Evolutionary conservation across 1,140 invertebrate species (phyloP).

Genomic region (Agraylea sexmaculata): DNA sequence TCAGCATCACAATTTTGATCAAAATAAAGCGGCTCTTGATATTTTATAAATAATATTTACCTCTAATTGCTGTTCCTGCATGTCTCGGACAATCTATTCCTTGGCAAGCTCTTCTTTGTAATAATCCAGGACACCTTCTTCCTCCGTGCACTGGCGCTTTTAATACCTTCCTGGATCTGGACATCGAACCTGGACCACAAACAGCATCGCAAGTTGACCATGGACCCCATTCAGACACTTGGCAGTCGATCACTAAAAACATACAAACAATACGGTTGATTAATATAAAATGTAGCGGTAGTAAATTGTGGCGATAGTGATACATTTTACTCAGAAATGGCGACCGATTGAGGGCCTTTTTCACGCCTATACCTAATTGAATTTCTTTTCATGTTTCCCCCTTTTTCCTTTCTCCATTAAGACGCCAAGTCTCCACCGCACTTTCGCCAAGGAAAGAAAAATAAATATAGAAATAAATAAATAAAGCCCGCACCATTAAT

Average conservation of each 20-base stretch:
- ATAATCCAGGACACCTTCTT: conserved; percentile 57
- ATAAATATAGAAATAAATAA: too few species aligned
- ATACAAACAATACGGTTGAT: conserved; percentile 13
- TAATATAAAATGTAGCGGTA: not conserved
- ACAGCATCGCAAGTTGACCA: conserved; percentile 65
- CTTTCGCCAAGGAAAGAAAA: too few species aligned
- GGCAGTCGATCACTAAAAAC: conserved; percentile 63
- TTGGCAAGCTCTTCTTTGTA: conserved; percentile 61
- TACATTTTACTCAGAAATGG: not conserved
- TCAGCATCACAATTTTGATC: too few species aligned
- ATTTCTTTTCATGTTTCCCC: too few species aligned
- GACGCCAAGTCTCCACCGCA: too few species aligned
- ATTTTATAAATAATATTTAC: too few species aligned
- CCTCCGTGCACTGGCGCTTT: conserved; percentile 60
- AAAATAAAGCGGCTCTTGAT: too few species aligned
- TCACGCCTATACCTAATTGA: too few species aligned
- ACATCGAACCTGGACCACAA: conserved; percentile 66
- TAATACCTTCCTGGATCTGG: conserved; percentile 46
- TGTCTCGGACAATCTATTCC: conserved; percentile 55
- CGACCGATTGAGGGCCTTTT: too few species aligned
- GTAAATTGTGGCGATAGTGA: not conserved
- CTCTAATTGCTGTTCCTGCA: conserved; percentile 54
- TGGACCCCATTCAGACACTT: conserved; percentile 59
- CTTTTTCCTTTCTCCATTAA: too few species aligned
- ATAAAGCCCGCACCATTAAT: too few species aligned